Base-by-base conservation (phyloP, 2,113 vertebrate species). In the Sinocyclocheilus anshuiensis region DNA sequence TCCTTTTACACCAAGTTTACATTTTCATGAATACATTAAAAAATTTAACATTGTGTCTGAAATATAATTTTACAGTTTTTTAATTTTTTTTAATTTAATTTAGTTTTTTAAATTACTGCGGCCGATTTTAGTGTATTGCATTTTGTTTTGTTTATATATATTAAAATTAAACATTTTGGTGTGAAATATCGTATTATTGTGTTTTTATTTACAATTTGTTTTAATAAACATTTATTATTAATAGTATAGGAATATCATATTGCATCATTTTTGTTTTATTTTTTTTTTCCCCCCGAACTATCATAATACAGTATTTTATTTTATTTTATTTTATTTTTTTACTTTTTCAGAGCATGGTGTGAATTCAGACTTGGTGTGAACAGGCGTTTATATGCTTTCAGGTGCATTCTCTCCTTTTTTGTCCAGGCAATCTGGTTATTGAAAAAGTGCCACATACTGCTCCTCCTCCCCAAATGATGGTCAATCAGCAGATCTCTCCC, bases 371-470 rank as follows among this genome's bases (percentile, higher is more conserved):
- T 39, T 36, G 7, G 39, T 61, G 29, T 4, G 22, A 80, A 63
- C 22, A 2, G 24, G 29, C 74, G 1, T 69, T 65, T 67, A 18
- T 33, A 55, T 50, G 15, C 55, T 65, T 77, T 48, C 3, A 4
- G 4, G 3, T 7, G 13, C 2, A 42, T 11, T 63, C 1, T 36
- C 11, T 74, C 2, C 48, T 7, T 4, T 18, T 86, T 10, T 76
- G 33, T 82, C 45, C 90, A 99, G 98, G 98, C 92, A 99, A 97
- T 93, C 94, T 99, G 90, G 96, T 99, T 53, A 96, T 99, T 90
- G 98, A 99, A 93, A 99, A 97, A 91, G 96, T 97, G 57, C 96
- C 96, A 83, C 91, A 96, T 87, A 91, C 96, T 83, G 93, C 94
- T 81, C 97, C 97, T 75, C 96, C 97, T 50, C 95, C 96, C 53